phyloP scores from a whole-genome alignment of 2,888 invertebrate genomes.

The Arctia plantaginis region DNA sequence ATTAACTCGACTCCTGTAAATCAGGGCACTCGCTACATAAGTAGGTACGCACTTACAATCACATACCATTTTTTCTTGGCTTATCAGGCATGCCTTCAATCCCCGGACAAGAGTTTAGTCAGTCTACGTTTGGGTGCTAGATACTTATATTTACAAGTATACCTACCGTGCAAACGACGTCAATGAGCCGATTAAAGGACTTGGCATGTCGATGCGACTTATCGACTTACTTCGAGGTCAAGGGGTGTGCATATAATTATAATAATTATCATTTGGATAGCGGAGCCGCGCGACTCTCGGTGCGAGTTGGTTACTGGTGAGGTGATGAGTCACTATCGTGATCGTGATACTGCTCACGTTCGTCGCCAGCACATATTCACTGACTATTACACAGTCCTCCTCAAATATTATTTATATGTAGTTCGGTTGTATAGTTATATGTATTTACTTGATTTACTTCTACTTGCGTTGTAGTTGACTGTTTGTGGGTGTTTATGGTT shows the following conservation, averaged over 20 bases:
- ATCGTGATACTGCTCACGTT: constrained; percentile 72
- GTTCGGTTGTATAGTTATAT: not conserved
- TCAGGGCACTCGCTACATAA: not conserved
- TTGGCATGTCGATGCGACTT: constrained; percentile 56
- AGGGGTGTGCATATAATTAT: constrained; percentile 63
- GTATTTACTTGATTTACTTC: not conserved
- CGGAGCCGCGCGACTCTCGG: constrained; percentile 54
- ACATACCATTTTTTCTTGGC: not conserved
- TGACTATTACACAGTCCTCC: constrained; percentile 21
- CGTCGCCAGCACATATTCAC: constrained; percentile 34
- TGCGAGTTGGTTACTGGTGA: constrained; percentile 52
- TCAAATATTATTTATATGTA: not conserved
- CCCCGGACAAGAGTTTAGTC: not conserved
- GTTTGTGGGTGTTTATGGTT: not conserved
- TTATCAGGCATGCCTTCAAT: not conserved
- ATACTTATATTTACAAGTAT: not conserved
- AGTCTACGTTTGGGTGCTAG: not conserved
- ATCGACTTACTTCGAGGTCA: constrained; percentile 67
- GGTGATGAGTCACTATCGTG: constrained; percentile 58
- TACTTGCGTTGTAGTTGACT: not conserved
- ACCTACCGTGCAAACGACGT: not conserved
- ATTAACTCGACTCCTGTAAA: not conserved
- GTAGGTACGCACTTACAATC: not conserved
- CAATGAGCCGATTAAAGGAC: constrained; percentile 66
- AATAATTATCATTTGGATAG: constrained; percentile 63